phyloP scores from a whole-genome alignment of 2,797 vertebrate species.

The Bovichtus variegatus region DNA sequence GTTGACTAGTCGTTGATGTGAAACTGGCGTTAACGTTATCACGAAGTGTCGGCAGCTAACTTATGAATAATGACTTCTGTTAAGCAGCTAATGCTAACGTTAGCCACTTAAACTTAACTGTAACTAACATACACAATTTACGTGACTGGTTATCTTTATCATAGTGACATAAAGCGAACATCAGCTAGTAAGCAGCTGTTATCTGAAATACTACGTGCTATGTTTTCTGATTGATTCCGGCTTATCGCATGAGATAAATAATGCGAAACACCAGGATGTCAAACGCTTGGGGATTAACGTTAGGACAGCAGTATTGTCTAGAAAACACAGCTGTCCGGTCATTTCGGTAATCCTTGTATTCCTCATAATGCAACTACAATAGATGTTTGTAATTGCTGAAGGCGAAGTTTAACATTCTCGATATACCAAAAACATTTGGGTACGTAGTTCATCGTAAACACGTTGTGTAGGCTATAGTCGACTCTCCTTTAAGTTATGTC shows the following conservation, averaged over 20 bases:
- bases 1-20: not conserved
- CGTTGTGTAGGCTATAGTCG: slow-evolving; percentile 12
- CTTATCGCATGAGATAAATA: slow-evolving; percentile 46
- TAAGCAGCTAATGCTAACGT: slow-evolving; percentile 65
- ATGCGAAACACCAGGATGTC: slow-evolving; percentile 66
- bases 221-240: slow-evolving; percentile 17
- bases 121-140: not conserved
- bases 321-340: slow-evolving; percentile 58
- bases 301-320: slow-evolving; percentile 54
- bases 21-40: slow-evolving; percentile 23
- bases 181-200: not conserved
- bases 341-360: slow-evolving; percentile 42
- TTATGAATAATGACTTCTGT: slow-evolving; percentile 40
- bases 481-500: slow-evolving; percentile 75
- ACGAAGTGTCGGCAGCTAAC: slow-evolving; percentile 35
- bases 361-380: slow-evolving; percentile 28
- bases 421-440: slow-evolving; percentile 6
- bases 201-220: not conserved
- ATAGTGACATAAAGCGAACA: not conserved
- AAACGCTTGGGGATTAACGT: slow-evolving; percentile 57
- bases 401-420: not conserved
- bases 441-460: slow-evolving; percentile 8
- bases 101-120: slow-evolving; percentile 45
- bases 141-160: not conserved
- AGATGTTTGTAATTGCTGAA: slow-evolving; percentile 4